A percentile compares a stretch with the other conserved stretches of the same genome.
Conservation (phyloP, 2,888 invertebrate species). For the Spodoptera picta region DNA sequence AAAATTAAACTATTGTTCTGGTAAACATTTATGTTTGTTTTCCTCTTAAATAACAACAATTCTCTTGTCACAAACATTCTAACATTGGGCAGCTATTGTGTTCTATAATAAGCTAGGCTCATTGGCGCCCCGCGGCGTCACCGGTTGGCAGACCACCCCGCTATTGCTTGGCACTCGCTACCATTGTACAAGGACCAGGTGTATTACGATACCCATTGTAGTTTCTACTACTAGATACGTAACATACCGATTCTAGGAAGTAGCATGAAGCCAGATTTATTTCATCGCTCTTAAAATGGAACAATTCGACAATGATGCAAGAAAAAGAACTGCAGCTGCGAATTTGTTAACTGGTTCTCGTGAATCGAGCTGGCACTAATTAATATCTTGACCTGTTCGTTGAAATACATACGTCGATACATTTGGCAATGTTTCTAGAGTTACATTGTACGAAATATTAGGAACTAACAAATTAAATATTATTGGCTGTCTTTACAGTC, state of each 20-base stretch:
- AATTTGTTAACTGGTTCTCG: slow-evolving; percentile 39
- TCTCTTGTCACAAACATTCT: slow-evolving; percentile 19
- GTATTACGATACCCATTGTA: slow-evolving; percentile 49
- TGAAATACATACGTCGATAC: slow-evolving; percentile 10
- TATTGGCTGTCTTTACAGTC: slow-evolving; percentile 9
- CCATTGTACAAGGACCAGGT: slow-evolving; percentile 60
- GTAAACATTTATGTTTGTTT: slow-evolving; percentile 2
- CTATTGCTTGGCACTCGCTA: slow-evolving; percentile 65
- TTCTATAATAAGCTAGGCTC: slow-evolving; percentile 62
- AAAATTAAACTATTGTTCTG: slow-evolving; percentile 15
- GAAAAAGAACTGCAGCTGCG: slow-evolving; percentile 38
- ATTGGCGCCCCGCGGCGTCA: slow-evolving; percentile 64
- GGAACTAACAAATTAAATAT: slow-evolving; percentile 2
- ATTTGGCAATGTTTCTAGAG: slow-evolving; percentile 1
- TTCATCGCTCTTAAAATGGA: slow-evolving; percentile 21
- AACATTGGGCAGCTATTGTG: slow-evolving; percentile 45
- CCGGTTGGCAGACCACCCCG: slow-evolving; percentile 70
- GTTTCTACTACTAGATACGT: slow-evolving; percentile 22
- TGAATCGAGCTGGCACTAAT: slow-evolving; percentile 40
- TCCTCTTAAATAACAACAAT: slow-evolving; percentile 28
- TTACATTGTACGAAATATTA: background rate
- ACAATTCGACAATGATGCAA: slow-evolving; percentile 37
- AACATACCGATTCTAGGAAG: slow-evolving; percentile 41
- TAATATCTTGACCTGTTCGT: slow-evolving; percentile 16
- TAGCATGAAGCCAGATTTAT: slow-evolving; percentile 19